A percentile compares a stretch with the other conserved stretches of the same genome.
phyloP scores from a whole-genome alignment of 1,140 invertebrate genomes.

The Leguminivora glycinivorella region DNA sequence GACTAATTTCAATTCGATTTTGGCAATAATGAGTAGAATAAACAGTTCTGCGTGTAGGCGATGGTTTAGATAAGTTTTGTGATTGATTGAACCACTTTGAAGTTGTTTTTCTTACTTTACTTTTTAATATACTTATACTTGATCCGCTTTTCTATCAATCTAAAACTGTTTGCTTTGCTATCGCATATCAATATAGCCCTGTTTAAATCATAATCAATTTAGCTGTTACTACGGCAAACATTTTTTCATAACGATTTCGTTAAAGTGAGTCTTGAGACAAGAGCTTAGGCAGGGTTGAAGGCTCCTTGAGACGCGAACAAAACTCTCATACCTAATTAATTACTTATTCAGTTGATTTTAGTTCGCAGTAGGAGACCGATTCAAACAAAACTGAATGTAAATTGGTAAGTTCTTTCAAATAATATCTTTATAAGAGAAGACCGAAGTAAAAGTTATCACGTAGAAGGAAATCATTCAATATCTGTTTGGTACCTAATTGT shows the following conservation, averaged over 20 bases:
- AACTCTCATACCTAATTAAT: too few species aligned
- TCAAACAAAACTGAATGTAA: too few species aligned
- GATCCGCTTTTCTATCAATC: not conserved
- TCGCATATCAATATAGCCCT: too few species aligned
- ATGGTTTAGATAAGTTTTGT: constrained; percentile 6
- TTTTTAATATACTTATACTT: not conserved
- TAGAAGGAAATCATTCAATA: not conserved
- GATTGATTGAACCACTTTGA: not conserved
- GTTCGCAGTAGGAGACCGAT: too few species aligned
- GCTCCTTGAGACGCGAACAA: too few species aligned
- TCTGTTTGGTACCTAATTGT: not conserved
- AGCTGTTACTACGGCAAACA: too few species aligned
- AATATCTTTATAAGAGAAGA: not conserved
- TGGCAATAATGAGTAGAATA: constrained; percentile 28
- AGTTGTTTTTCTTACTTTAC: not conserved
- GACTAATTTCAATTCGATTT: constrained; percentile 40
- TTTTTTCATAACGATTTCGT: too few species aligned
- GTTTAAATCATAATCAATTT: too few species aligned
- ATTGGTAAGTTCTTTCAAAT: not conserved
- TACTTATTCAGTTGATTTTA: too few species aligned
- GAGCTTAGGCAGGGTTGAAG: too few species aligned
- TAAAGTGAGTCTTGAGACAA: too few species aligned
- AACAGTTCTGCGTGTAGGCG: constrained; percentile 15
- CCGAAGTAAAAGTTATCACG: not conserved
- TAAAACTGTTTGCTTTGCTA: too few species aligned